Conservation (phyloP, 2,113 vertebrate species). For the Neoarius graeffei region DNA sequence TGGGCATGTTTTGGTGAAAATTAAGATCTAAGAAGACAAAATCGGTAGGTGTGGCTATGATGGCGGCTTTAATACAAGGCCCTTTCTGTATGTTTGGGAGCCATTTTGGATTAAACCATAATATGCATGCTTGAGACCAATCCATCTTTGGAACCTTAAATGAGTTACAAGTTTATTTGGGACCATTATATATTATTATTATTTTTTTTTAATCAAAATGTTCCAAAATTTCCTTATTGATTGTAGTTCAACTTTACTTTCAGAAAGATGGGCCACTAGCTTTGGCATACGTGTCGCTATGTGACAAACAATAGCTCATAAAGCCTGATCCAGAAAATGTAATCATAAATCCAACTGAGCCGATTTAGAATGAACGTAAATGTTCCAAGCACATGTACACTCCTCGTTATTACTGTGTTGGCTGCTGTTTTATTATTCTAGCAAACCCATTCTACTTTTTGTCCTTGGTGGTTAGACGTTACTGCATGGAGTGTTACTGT, state of each 20-base stretch:
- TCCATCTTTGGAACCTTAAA: not conserved
- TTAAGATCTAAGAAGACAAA: not conserved
- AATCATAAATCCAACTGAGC: not conserved
- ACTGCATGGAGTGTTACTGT: not conserved
- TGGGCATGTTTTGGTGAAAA: not conserved
- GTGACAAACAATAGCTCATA: not conserved
- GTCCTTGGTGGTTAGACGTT: conserved; percentile 10
- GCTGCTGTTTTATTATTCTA: not conserved
- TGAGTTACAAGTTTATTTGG: not conserved
- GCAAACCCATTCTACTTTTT: not conserved
- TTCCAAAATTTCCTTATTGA: not conserved
- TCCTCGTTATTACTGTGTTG: not conserved
- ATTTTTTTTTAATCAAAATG: not conserved
- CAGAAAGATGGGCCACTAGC: not conserved
- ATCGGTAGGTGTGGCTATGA: not conserved
- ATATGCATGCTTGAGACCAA: not conserved
- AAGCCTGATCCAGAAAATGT: not conserved
- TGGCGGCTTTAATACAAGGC: not conserved
- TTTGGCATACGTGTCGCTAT: not conserved
- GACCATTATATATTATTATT: not conserved
- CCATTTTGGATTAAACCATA: not conserved
- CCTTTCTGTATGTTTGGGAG: not conserved
- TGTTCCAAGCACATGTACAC: not conserved
- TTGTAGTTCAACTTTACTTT: not conserved
- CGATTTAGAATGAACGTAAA: not conserved